Evolutionary conservation across 92 coral and sea anemone genomes (phyloP).

Genomic region (Porites evermanni): DNA sequence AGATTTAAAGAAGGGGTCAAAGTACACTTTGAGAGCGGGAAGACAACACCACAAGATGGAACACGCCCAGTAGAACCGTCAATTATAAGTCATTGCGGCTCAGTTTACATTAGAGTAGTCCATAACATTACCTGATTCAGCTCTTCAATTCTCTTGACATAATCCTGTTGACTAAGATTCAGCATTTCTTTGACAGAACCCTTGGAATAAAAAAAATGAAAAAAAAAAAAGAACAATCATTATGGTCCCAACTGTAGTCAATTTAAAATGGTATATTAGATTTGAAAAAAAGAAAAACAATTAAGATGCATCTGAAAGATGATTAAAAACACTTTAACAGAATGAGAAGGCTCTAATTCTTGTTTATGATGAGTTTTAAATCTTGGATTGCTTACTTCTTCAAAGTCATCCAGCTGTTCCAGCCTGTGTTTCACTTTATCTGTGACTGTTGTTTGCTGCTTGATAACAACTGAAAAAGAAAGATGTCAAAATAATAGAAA

Average conservation of each 20-base stretch:
- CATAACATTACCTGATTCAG: slow-evolving; percentile 74
- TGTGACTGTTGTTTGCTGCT: slow-evolving; percentile 94
- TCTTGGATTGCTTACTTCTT: slow-evolving; percentile 66
- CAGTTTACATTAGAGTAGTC: neutral
- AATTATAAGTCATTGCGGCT: too few relatives aligned
- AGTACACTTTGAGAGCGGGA: too few relatives aligned
- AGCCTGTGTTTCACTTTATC: slow-evolving; percentile 98
- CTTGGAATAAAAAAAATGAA: slow-evolving; percentile 38
- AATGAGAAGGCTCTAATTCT: neutral
- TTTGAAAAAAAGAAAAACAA: too few relatives aligned
- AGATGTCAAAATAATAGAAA: neutral
- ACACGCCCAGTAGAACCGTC: too few relatives aligned
- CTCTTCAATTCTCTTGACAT: slow-evolving; percentile 94
- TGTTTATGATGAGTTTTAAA: neutral
- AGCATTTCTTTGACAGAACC: slow-evolving; percentile 98
- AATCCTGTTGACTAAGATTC: slow-evolving; percentile 96
- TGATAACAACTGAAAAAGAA: slow-evolving; percentile 77
- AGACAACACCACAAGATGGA: too few relatives aligned
- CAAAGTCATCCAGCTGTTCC: slow-evolving; percentile 97
- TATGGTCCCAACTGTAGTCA: too few relatives aligned
- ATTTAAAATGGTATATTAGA: too few relatives aligned
- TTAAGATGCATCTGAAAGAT: too few relatives aligned
- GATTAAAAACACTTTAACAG: too few relatives aligned
- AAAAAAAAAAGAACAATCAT: neutral
- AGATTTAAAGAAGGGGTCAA: too few relatives aligned